Evolutionary conservation across 2,113 vertebrate genomes (phyloP).

Genomic region (Tragelaphus buxtoni): DNA sequence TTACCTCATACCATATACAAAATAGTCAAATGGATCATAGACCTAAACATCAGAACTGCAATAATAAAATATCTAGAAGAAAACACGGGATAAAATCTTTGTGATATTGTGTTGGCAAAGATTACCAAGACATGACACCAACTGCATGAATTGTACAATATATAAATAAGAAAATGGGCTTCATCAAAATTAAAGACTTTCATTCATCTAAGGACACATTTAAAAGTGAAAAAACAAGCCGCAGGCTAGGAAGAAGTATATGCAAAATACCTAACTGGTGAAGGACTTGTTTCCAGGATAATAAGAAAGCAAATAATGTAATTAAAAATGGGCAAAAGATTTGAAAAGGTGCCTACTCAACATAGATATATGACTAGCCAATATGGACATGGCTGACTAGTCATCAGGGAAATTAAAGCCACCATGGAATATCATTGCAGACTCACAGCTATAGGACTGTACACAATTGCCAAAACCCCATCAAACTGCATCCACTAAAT

Average conservation of each 20-base stretch:
- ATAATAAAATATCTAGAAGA: neutral
- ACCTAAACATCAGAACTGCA: neutral
- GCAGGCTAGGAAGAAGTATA: neutral
- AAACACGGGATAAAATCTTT: neutral
- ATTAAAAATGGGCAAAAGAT: neutral
- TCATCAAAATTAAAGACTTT: neutral
- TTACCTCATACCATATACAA: neutral
- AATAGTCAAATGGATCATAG: neutral
- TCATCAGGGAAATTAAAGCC: neutral
- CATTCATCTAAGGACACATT: neutral
- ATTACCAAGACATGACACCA: neutral
- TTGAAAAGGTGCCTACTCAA: neutral
- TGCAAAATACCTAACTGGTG: neutral
- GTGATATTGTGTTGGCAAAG: neutral
- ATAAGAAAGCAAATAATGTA: neutral
- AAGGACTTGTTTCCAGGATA: neutral
- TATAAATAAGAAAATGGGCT: neutral
- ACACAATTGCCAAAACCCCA: neutral
- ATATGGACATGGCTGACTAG: neutral
- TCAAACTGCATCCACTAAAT: neutral
- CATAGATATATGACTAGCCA: neutral
- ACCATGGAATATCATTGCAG: neutral
- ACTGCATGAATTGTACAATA: neutral
- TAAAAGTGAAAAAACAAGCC: conserved; percentile 5
- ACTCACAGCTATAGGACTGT: neutral